A percentile compares a stretch with the other conserved stretches of the same genome.
Conservation (phyloP, 2,113 vertebrate species). For the Dasyurus viverrinus region DNA sequence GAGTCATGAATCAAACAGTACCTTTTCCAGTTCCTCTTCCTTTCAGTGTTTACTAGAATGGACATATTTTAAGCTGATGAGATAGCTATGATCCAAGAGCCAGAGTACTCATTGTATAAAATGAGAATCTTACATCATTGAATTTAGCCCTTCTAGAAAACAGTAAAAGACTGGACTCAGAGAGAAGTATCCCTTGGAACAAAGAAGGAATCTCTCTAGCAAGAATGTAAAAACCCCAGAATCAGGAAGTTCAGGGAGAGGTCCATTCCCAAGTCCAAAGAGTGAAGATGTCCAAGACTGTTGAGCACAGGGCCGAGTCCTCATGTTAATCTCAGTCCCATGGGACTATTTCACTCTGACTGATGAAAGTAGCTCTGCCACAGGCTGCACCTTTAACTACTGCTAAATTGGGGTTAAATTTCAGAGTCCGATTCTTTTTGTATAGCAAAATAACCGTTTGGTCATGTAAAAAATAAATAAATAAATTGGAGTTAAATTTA, state of each 20-base stretch:
- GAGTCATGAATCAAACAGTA: slow-evolving; percentile 44
- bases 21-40: slow-evolving; percentile 39
- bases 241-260: not conserved
- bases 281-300: not conserved
- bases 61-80: not conserved
- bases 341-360: not conserved
- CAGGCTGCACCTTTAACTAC: not conserved
- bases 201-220: not conserved
- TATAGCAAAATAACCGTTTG: no score
- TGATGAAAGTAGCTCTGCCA: not conserved
- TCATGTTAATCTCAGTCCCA: not conserved
- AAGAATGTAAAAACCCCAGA: not conserved
- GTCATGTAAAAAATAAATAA: no score
- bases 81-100: not conserved
- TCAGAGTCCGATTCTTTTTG: no score
- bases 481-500: not conserved
- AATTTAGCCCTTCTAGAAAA: slow-evolving; percentile 10
- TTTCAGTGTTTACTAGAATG: slow-evolving; percentile 26
- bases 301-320: not conserved
- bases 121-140: not conserved
- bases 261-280: no score
- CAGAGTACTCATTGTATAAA: slow-evolving; percentile 3
- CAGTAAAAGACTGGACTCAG: not conserved
- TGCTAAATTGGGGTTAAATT: not conserved
- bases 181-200: not conserved